Evolutionary conservation across 2,797 vertebrate species (phyloP).

Genomic region (Peromyscus melanophrys): DNA sequence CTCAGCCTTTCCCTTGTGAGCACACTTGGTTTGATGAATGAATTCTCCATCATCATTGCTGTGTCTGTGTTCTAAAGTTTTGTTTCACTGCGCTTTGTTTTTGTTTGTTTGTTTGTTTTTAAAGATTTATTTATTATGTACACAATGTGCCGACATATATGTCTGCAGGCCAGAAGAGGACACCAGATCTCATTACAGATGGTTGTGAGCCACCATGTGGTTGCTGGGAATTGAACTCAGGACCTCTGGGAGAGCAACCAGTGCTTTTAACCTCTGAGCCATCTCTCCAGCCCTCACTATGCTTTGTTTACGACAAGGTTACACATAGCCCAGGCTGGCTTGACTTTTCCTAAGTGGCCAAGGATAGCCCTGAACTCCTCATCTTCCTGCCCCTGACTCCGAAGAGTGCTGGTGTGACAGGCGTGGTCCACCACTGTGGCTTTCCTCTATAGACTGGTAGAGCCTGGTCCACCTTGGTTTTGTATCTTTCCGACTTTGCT

Average conservation of each 20-base stretch:
- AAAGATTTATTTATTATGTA: too few species aligned
- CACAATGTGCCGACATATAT: too few species aligned
- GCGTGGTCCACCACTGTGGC: too few species aligned
- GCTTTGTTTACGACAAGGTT: not conserved
- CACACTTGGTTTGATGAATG: not conserved
- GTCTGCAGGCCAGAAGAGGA: too few species aligned
- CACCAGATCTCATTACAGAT: too few species aligned
- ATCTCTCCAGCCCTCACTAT: too few species aligned
- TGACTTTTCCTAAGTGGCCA: not conserved
- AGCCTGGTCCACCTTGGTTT: not conserved
- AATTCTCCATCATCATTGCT: not conserved
- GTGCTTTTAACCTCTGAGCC: too few species aligned
- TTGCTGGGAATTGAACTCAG: too few species aligned
- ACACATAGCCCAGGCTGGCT: not conserved
- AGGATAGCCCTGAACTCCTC: not conserved
- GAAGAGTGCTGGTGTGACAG: not conserved
- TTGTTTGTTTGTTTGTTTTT: too few species aligned
- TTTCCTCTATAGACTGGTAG: not conserved
- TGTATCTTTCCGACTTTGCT: not conserved
- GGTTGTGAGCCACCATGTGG: too few species aligned
- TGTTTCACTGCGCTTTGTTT: not conserved
- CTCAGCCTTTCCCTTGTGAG: not conserved
- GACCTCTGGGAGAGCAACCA: too few species aligned
- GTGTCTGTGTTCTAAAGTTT: not conserved
- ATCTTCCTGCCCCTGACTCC: not conserved